Base-by-base conservation (phyloP, 2,888 invertebrate species). In the Conus canariensis region DNA sequence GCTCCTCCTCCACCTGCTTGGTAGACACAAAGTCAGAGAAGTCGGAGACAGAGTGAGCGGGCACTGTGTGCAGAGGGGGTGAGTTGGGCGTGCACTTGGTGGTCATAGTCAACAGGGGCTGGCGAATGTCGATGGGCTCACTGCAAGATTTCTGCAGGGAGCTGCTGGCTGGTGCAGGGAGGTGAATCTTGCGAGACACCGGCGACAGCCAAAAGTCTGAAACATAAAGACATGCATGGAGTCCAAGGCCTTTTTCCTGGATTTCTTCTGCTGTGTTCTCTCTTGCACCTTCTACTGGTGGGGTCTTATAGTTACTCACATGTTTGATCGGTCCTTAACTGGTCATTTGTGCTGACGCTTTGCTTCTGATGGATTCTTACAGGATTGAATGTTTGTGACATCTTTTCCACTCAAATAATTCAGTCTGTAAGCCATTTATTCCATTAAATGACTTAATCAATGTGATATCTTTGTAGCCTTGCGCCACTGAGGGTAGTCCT, bases 201-300 rank as follows among this genome's bases (percentile, higher is more conserved):
- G 94, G 91, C 0, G 95, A 94, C 60, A 94, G 94, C 96, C 96
- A 96, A 91, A 96, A 96, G 93, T 95, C 96, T 96, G 94, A 88
- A 95, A 96, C 67, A 86, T 22, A n/a, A 4, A 19, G 60, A 30
- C 30, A 30, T 30, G 30, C 30, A 30, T 30, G 30, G 30, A 30
- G 30, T 30, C 30, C 30, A 30, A 30, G 30, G 30, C 30, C 30
- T 30, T 30, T 30, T 30, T 30, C 30, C 30, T 60, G 60, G 67
- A 22, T 86, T 82, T 12, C 60, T 60, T 60, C 60, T 30, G 30
- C 30, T 2, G 30, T 30, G 30, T 30, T 30, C 2, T 30, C 30
- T 30, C 2, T 0, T 30, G 30, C 30, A 30, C 30, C 30, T 30
- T 30, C 30, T 30, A 30, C 30, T 30, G 30, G 30, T 30, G 30